Conservation (phyloP, 2,113 vertebrate species). For the Lipophrys pholis region DNA sequence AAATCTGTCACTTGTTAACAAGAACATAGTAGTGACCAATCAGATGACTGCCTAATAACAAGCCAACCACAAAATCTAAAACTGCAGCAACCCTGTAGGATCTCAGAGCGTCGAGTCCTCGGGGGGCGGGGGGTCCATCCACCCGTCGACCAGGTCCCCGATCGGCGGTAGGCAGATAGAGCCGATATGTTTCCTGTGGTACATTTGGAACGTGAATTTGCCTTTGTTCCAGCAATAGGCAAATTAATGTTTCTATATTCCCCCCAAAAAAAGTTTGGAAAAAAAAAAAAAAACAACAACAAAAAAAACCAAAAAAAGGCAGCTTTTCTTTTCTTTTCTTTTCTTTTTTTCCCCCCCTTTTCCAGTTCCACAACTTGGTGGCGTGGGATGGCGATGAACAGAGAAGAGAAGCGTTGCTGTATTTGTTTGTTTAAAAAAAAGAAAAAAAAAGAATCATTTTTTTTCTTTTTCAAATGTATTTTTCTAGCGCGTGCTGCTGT, state of each 20-base stretch:
- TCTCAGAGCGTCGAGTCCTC: conserved; percentile 49
- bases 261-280: conserved; percentile 60
- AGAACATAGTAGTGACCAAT: conserved; percentile 22
- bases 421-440: conserved; percentile 80
- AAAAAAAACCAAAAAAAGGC: conserved; percentile 17
- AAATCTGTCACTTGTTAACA: conserved; percentile 30
- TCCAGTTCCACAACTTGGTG: conserved; percentile 64
- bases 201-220: conserved; percentile 99
- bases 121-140: conserved; percentile 33
- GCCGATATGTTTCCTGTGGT: conserved; percentile 88
- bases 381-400: conserved; percentile 64
- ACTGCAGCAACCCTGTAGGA: conserved; percentile 73
- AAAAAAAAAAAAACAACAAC: conserved; percentile 24
- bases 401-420: conserved; percentile 68
- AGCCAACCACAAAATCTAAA: conserved; percentile 59
- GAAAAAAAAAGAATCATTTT: conserved; percentile 90
- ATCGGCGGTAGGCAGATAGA: conserved; percentile 54
- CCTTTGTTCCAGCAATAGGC: conserved; percentile 99
- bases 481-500: conserved; percentile 85
- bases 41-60: conserved; percentile 36
- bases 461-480: too few relatives aligned
- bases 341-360: conserved; percentile 61
- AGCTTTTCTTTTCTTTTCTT: too few relatives aligned
- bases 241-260: conserved; percentile 87
- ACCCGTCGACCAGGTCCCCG: conserved; percentile 53